Base-by-base conservation (phyloP, 1,140 invertebrate species). In the Trichonephila inaurata region DNA sequence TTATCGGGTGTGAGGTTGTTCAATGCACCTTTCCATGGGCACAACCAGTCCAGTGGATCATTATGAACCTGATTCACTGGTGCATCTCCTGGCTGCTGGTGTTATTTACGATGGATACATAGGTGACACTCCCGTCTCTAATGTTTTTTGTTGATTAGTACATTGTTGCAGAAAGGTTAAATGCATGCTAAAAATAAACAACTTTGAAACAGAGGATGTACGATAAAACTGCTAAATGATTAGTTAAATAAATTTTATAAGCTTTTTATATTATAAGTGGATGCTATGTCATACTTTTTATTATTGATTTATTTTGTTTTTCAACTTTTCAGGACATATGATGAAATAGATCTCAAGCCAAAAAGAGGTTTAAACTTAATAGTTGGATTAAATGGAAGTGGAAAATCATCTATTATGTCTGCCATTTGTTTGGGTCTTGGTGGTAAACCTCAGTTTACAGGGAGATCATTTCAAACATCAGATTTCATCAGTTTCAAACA, bases 371-470 rank as follows among this genome's bases (percentile, higher is more conserved):
- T 99, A 5, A 99, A 99, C 96, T 96, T 99, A 28, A 97, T 99
- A 90, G 97, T 99, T 94, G 99, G 99, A 2, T 98, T 99, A 4
- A 99, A 99, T 97, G 99, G 99, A 28, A 98, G 98, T 40, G 99
- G 98, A n/a, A 99, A 99, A 96, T 99, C 98, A 0, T 98, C 99
- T 0, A 97, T 99, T 95, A 97, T 99, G 4, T 98, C 98, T 95
- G 99, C 98, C 0, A 99, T 99, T 94, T 98, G 99, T 95, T 96
- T 99, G 40, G 99, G 98, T 0, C 96, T 99, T 7, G 98, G 95
- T 89, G 96, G 96, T 51, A 96, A 96, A 95, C 95, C 95, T 6
- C 94, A 94, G 10, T 82, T 95, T 60, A 95, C 94, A 19, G 96
- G 96, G 12, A 94, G 96, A 40, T 95, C 95, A 14, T 94, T 94